These are phyloP conservation scores for Oxyruncus cristatus DNA, from an alignment of 2,113 vertebrate genomes.

Conservation along the genomic window DNA sequence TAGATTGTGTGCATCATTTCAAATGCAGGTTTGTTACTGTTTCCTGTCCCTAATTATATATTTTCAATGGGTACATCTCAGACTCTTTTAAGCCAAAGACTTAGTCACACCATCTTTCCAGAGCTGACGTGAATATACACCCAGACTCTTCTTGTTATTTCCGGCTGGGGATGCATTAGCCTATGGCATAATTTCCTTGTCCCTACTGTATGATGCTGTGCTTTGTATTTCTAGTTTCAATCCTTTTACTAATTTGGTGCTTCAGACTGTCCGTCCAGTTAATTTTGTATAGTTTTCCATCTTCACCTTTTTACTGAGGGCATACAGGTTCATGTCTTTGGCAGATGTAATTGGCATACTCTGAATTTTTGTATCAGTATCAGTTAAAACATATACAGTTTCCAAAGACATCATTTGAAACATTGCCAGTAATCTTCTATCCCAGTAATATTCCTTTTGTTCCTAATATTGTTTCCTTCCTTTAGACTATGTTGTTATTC, in stretches of 20 bases:
- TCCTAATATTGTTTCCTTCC: neutral
- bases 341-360: neutral
- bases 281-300: neutral
- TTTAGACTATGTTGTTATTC: neutral
- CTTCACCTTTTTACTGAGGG: neutral
- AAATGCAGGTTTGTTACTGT: neutral
- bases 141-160: neutral
- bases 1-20: neutral
- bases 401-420: neutral
- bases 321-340: neutral
- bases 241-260: neutral
- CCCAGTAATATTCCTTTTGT: neutral
- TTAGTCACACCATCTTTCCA: neutral
- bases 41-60: neutral
- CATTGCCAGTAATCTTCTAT: neutral
- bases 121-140: neutral
- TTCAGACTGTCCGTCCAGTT: neutral
- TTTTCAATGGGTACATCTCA: neutral
- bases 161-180: neutral
- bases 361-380: neutral
- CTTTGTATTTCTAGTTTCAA: neutral
- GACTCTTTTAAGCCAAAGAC: neutral
- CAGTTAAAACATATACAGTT: neutral
- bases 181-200: neutral
- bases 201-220: neutral